phyloP scores from a whole-genome alignment of 2,113 vertebrate genomes.

The Hipposideros armiger region DNA sequence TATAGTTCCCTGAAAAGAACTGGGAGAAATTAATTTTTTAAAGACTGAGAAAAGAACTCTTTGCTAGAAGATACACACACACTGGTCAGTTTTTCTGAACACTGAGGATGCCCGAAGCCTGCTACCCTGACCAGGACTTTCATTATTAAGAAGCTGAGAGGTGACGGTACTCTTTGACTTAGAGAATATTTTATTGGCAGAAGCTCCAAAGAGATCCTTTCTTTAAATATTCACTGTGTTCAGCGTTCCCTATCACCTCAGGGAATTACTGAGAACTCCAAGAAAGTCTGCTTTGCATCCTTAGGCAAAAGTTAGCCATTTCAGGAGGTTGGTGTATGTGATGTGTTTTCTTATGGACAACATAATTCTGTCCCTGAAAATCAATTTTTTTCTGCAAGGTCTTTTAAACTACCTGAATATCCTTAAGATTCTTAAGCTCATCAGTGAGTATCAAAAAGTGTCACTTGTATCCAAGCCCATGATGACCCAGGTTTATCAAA shows the following conservation, averaged over 20 bases:
- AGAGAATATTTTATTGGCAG: conserved; percentile 86
- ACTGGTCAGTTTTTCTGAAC: conserved; percentile 73
- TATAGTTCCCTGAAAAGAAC: conserved; percentile 21
- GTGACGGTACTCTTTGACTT: conserved; percentile 81
- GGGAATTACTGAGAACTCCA: conserved; percentile 82
- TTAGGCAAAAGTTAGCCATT: conserved; percentile 84
- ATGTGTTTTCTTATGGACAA: conserved; percentile 82
- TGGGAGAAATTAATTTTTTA: conserved; percentile 79
- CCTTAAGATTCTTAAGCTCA: conserved; percentile 73
- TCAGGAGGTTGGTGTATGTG: conserved; percentile 36
- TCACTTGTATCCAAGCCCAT: conserved; percentile 54
- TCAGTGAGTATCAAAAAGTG: conserved; percentile 72
- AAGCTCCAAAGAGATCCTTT: conserved; percentile 83
- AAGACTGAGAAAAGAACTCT: conserved; percentile 7
- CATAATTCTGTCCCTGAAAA: conserved; percentile 79
- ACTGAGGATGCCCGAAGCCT: conserved; percentile 57
- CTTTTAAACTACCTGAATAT: conserved; percentile 52
- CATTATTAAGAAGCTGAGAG: conserved; percentile 86
- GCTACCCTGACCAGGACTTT: conserved; percentile 78
- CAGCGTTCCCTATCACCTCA: conserved; percentile 81
- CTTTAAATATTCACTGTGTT: conserved; percentile 83
- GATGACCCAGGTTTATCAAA: conserved; percentile 48
- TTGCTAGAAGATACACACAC: conserved; percentile 15
- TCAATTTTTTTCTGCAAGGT: conserved; percentile 80
- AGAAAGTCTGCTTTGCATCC: conserved; percentile 83